phyloP scores from a whole-genome alignment of 2,113 vertebrate species.

The Xenus cinereus region DNA sequence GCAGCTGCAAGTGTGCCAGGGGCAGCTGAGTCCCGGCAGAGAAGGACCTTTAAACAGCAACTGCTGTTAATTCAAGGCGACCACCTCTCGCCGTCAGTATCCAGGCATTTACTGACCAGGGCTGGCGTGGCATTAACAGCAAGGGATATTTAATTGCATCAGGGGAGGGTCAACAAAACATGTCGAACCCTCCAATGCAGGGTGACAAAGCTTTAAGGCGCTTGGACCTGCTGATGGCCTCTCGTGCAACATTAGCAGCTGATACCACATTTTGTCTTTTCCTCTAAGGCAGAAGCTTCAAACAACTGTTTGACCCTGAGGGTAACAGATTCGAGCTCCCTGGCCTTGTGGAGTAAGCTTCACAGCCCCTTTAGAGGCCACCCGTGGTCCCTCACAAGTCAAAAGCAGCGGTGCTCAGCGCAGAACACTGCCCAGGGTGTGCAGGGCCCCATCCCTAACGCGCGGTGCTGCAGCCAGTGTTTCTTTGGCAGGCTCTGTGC shows the following conservation, averaged over 20 bases:
- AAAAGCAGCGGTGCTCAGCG: neutral
- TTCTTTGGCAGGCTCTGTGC: neutral
- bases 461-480: fast-evolving
- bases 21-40: neutral
- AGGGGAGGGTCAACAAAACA: neutral
- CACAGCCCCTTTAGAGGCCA: neutral
- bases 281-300: neutral
- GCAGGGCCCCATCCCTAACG: neutral
- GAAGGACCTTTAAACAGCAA: neutral
- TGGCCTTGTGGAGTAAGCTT: neutral
- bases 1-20: neutral
- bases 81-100: neutral
- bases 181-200: neutral
- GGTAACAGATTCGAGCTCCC: neutral
- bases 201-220: neutral
- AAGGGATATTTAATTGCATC: neutral
- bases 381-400: neutral
- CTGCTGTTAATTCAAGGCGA: neutral
- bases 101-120: neutral
- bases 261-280: neutral
- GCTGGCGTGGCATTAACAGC: neutral
- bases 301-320: neutral
- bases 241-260: neutral
- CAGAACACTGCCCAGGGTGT: too few species aligned
- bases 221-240: neutral